Base-by-base conservation (phyloP, 2,113 vertebrate species). In the Brachirus orientalis region DNA sequence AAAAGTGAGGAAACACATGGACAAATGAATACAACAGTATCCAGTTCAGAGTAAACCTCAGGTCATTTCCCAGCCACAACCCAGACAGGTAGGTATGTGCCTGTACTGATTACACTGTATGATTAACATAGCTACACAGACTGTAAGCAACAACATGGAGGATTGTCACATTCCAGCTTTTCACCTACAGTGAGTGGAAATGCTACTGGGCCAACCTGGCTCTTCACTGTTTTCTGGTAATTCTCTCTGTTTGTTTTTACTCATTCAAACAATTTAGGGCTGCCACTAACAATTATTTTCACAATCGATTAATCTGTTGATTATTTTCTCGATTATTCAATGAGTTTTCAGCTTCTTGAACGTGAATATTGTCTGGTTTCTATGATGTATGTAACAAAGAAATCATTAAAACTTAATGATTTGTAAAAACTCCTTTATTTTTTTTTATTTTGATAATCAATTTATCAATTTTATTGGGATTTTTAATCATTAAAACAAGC, bases 151-250 rank as follows among this genome's bases (percentile, higher is more conserved):
- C 50, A 44, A 40, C 67, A 38, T 53, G 63, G 69, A 69, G 68
- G 52, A 48, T 57, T 52, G 48, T 64, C 59, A 48, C 84, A 82
- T 86, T 86, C 83, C 71, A 75, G 63, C 0, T 33, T 60, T 75
- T 28, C 55, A 68, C 36, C 64, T 60, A 44, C 61, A 36, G 51
- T 46, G 18, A 18, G 55, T 36, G 60, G 69, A 79, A 88, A 83
- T 72, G 74, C 51, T 73, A 20, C 19, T 38, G 50, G 41, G 10
- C 12, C 45, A 46, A 74, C 56, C 41, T 65, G 55, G 40, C 52
- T 51, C 37, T 28, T 35, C 13, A 47, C 41, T 41, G 60, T 52
- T 62, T 63, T 18, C 58, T 52, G 17, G 22, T 70, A 38, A 59
- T 62, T 51, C 50, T 28, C 12, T 10, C 35, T 51, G 41, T 70